Conservation (phyloP, 2,797 vertebrate species). For the Setipinna tenuifilis region DNA sequence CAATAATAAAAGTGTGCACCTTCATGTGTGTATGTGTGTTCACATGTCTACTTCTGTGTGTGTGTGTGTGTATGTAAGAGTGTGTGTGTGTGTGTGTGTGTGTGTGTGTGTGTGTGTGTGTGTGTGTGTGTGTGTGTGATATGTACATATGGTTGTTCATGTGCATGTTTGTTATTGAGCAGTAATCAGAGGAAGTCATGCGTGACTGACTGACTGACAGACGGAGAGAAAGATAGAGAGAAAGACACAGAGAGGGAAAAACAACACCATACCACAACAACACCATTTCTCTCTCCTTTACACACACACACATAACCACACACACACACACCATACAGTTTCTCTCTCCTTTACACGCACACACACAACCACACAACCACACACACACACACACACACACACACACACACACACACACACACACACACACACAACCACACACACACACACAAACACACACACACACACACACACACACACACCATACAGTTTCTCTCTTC, state of each 20-base stretch:
- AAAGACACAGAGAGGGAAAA: not conserved
- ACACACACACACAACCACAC: no score
- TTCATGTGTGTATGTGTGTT: not conserved
- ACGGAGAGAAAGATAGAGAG: not conserved
- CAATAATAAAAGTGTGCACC: not conserved
- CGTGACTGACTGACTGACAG: not conserved
- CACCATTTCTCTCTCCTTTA: not conserved
- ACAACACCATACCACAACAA: not conserved
- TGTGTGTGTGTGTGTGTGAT: slow-evolving; percentile 9
- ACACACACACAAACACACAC: no score
- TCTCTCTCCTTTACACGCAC: no score
- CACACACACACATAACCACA: no score
- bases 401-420: no score
- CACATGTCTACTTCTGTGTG: not conserved
- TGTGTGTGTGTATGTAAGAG: slow-evolving; percentile 26
- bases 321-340: no score
- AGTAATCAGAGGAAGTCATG: not conserved
- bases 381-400: no score
- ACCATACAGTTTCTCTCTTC: not conserved
- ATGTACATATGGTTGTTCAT: not conserved
- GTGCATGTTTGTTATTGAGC: no score
- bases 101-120: slow-evolving; percentile 46
- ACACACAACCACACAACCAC: no score
- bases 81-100: slow-evolving; percentile 46
- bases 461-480: no score